phyloP scores from a whole-genome alignment of 2,113 vertebrate genomes.

The Sebastes fasciatus region DNA sequence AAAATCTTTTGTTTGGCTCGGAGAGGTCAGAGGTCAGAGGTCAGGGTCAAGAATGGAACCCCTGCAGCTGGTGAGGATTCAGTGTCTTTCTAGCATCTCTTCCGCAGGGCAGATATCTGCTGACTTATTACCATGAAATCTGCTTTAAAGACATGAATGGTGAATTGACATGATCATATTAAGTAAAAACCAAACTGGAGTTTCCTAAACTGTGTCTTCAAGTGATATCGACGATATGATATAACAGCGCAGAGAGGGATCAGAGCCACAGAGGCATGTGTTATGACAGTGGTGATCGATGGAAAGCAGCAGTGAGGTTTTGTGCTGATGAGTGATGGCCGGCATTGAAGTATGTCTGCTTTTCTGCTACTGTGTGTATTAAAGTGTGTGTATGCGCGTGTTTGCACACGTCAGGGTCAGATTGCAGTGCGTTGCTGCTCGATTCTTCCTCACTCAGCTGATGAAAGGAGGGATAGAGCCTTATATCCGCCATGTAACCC shows the following conservation, averaged over 20 bases:
- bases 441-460: conserved; percentile 73
- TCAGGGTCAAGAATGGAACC: conserved; percentile 8
- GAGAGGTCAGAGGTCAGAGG: conserved; percentile 12
- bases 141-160: neutral
- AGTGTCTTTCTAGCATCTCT: neutral
- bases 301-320: conserved; percentile 53
- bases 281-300: conserved; percentile 27
- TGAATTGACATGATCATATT: neutral
- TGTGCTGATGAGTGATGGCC: conserved; percentile 25
- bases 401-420: conserved; percentile 49
- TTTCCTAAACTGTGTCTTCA: neutral
- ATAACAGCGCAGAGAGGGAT: neutral
- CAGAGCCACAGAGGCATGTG: neutral
- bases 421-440: conserved; percentile 54
- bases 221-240: conserved; percentile 12
- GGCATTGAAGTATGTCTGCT: conserved; percentile 19
- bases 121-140: neutral
- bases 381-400: neutral
- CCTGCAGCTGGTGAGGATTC: neutral
- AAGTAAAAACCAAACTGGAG: conserved; percentile 7
- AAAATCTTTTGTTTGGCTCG: neutral
- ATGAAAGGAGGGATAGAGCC: conserved; percentile 68
- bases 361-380: conserved; percentile 41
- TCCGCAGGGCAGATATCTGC: neutral
- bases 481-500: conserved; percentile 69